These are phyloP conservation scores for Leucoraja erinaceus DNA, from an alignment of 2,113 vertebrate species.

Conservation along the genomic window DNA sequence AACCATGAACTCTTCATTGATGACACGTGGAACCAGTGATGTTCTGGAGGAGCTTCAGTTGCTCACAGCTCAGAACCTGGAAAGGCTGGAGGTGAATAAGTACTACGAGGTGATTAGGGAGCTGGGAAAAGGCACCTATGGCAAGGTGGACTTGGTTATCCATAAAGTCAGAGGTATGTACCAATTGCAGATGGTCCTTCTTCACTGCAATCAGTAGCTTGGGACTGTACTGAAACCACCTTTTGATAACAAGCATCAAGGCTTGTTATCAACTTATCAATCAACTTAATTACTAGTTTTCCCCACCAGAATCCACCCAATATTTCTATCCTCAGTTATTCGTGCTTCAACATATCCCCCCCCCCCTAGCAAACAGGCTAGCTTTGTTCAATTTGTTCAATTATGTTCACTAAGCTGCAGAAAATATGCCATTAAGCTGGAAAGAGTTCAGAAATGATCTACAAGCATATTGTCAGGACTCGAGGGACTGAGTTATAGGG, in stretches of 20 bases:
- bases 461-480: no score
- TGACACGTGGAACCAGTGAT: slow-evolving; percentile 61
- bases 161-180: slow-evolving; percentile 65
- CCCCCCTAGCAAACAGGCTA: background rate
- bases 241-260: background rate
- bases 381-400: no score
- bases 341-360: background rate
- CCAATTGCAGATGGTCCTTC: background rate
- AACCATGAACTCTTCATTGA: slow-evolving; percentile 51
- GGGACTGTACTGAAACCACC: background rate
- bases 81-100: slow-evolving; percentile 61
- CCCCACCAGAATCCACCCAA: background rate
- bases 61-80: slow-evolving; percentile 63
- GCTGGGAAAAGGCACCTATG: slow-evolving; percentile 68
- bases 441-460: no score
- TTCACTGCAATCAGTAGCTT: background rate
- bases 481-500: no score
- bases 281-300: background rate
- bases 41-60: slow-evolving; percentile 67
- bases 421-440: no score
- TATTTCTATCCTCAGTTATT: background rate
- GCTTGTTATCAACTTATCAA: no score
- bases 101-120: slow-evolving; percentile 69
- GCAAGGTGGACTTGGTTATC: slow-evolving; percentile 67
- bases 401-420: no score